A percentile compares a stretch with the other conserved stretches of the same genome.
These are phyloP conservation scores for Onychomys torridus DNA, from an alignment of 2,797 vertebrate species.

Conservation along the genomic window DNA sequence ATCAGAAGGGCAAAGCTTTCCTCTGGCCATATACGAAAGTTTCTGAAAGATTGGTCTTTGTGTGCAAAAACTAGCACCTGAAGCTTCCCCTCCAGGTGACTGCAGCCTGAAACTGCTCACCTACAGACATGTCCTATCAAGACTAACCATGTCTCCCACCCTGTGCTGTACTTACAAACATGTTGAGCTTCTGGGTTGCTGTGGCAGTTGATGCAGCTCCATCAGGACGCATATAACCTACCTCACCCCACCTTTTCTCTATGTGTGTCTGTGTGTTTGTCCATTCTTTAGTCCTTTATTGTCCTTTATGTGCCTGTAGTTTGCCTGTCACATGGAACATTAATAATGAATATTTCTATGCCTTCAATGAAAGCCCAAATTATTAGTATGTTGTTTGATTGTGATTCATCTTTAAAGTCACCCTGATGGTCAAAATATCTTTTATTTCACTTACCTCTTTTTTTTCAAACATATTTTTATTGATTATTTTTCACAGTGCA, in stretches of 20 bases:
- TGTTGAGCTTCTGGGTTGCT: neutral
- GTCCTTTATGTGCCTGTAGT: neutral
- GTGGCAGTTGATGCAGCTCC: neutral
- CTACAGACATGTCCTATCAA: neutral
- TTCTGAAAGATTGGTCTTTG: neutral
- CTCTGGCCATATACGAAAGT: neutral
- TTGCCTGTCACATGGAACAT: conserved; percentile 9
- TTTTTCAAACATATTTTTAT: neutral
- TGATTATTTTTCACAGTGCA: neutral
- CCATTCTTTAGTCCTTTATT: neutral
- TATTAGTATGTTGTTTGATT: neutral
- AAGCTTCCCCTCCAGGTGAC: neutral
- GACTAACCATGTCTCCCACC: neutral
- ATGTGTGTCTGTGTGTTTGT: neutral
- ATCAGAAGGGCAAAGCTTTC: neutral
- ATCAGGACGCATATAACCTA: neutral
- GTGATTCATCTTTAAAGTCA: neutral
- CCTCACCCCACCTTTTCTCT: neutral
- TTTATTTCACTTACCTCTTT: neutral
- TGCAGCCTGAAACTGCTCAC: neutral
- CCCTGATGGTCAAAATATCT: neutral
- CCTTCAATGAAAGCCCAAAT: neutral
- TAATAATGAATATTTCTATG: conserved; percentile 10
- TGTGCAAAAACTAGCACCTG: neutral
- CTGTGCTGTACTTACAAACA: neutral